A percentile compares a stretch with the other conserved stretches of the same genome.
phyloP scores from a whole-genome alignment of 2,113 vertebrate genomes.

The Gasterosteus nipponicus region DNA sequence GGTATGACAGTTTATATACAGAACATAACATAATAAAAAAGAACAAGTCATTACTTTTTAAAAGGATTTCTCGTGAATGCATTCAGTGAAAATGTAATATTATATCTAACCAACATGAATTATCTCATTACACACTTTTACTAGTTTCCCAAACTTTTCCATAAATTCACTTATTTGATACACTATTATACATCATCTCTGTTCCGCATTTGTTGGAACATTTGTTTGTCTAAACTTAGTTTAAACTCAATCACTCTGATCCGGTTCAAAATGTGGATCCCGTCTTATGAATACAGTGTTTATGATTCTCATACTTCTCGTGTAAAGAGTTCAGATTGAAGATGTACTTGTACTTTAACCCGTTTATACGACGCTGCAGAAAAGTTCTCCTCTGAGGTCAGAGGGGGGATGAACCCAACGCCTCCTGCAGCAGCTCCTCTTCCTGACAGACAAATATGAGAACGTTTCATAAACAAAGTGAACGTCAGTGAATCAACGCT shows the following conservation, averaged over 20 bases:
- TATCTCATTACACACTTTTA: background rate
- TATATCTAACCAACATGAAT: background rate
- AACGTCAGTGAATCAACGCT: background rate
- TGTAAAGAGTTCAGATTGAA: too few species aligned
- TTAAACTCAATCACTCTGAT: too few species aligned
- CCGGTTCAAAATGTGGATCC: too few species aligned
- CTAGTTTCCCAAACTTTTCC: background rate
- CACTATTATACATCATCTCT: background rate
- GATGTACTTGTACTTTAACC: too few species aligned
- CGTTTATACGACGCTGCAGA: background rate
- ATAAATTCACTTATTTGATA: background rate
- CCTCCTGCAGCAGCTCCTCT: constrained; percentile 10
- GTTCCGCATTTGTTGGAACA: too few species aligned
- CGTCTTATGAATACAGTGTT: too few species aligned
- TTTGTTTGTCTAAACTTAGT: too few species aligned
- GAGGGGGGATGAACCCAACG: background rate
- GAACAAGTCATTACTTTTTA: background rate
- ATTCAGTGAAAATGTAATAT: background rate
- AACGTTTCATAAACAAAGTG: background rate
- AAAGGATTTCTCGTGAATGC: background rate
- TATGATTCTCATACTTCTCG: too few species aligned
- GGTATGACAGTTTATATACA: too few species aligned
- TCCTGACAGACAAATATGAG: constrained; percentile 46
- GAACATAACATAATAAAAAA: too few species aligned
- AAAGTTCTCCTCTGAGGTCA: background rate